Evolutionary conservation across 2,113 vertebrate genomes (phyloP).

Genomic region (Catharus minimus): DNA sequence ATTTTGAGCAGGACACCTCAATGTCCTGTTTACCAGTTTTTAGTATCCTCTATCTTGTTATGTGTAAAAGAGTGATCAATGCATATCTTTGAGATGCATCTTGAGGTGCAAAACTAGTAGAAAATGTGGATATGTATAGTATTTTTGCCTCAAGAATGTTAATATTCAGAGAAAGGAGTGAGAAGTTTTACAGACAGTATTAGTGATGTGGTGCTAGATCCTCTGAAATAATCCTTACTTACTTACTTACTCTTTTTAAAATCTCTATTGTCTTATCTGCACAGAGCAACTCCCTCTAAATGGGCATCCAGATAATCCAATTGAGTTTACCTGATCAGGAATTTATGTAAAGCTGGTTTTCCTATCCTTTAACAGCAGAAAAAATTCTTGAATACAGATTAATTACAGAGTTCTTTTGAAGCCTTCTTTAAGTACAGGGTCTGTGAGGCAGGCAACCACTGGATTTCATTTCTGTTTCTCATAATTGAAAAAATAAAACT

Average conservation of each 20-base stretch:
- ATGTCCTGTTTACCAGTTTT: background rate
- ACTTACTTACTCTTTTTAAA: background rate
- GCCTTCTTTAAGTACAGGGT: background rate
- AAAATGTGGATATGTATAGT: background rate
- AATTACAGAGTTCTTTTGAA: background rate
- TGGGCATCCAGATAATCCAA: background rate
- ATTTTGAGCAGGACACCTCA: background rate
- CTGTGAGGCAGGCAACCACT: background rate
- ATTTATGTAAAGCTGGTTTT: background rate
- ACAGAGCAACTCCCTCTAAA: background rate
- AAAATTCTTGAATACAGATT: background rate
- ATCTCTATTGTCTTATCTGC: background rate
- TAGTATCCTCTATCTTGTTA: background rate
- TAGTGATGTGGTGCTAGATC: background rate
- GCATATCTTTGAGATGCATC: rapidly evolving
- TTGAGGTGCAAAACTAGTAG: background rate
- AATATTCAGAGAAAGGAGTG: background rate
- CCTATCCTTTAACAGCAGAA: background rate
- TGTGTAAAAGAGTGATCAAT: background rate
- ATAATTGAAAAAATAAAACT: background rate
- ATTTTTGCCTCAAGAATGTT: background rate
- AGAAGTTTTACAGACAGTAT: background rate
- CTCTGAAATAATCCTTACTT: background rate
- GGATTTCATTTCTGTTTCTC: background rate
- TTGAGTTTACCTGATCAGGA: background rate